Base-by-base conservation (phyloP, 2,113 vertebrate species). In the Petroica traversi region DNA sequence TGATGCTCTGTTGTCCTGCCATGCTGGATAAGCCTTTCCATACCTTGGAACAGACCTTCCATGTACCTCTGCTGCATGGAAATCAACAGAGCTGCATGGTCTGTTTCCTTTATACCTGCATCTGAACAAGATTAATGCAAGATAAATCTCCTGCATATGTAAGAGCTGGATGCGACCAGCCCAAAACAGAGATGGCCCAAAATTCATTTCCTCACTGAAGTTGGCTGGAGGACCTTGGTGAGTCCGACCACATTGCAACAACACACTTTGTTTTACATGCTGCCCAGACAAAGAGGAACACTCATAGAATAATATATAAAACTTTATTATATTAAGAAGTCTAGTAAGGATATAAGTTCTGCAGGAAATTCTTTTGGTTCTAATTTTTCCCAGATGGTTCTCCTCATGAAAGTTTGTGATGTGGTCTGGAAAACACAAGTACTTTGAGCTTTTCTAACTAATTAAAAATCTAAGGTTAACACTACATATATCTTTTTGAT, bases 1-100 rank as follows among this genome's bases (percentile, higher is more conserved):
- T 4, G 1, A 3, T 41, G 18, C 2, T 6, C 13, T 12, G 4
- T 17, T 62, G 6, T 20, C 10, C 43, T 63, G 8, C 19, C 23
- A 0, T 0, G 19, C 19, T 69, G 55, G 6, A 90, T 25, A 20
- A 72, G 17, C 13, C 7, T 59, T 88, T 72, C 26, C 14, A 11
- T 17, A 26, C 7, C 34, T n/a, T 14, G 5, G 11, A 10, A 8
- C 13, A 38, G 36, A 59, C 13, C 13, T 55, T 40, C n/a, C 8
- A 4, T 5, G 8, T 10, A 41, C 14, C n/a, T 55, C 3, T 4
- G 9, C 13, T 59, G 3, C 43, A 18, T 41, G 19, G 20, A 73
- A 68, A 58, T 14, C 4, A 1, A 13, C 19, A 29, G 2, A 55
- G 14, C 5, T 29, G 3, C 14, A 17, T 17, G 11, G 17, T 54